Percentiles rank a stretch among this genome's conserved stretches.
These are phyloP conservation scores for Vimba vimba DNA, from an alignment of 2,113 vertebrate genomes.

Conservation along the genomic window DNA sequence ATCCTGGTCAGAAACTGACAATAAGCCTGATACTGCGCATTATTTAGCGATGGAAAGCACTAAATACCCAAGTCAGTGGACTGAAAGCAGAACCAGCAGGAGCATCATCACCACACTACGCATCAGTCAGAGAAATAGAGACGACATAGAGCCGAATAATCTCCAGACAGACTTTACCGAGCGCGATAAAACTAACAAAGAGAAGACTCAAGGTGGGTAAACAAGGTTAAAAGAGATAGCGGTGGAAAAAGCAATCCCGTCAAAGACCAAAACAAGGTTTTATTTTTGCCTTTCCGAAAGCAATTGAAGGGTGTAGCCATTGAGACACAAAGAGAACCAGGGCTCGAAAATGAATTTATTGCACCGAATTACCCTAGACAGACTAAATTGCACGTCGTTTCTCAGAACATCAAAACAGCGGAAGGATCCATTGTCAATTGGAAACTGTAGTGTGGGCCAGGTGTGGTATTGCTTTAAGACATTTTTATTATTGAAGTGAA, in stretches of 20 bases:
- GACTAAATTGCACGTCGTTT: conserved; percentile 53
- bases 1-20: conserved; percentile 44
- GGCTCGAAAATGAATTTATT: conserved; percentile 66
- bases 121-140: conserved; percentile 39
- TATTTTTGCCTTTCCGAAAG: conserved; percentile 60
- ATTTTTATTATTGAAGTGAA: not conserved
- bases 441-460: conserved; percentile 26
- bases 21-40: conserved; percentile 34
- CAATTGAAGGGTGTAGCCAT: conserved; percentile 48
- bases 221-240: not conserved
- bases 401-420: conserved; percentile 59
- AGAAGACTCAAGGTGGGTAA: conserved; percentile 63
- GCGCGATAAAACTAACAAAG: conserved; percentile 41
- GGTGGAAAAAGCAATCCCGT: conserved; percentile 23
- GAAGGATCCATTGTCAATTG: conserved; percentile 52
- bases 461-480: conserved; percentile 42
- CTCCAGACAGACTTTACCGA: conserved; percentile 40
- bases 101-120: conserved; percentile 30
- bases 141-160: conserved; percentile 42
- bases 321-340: conserved; percentile 59
- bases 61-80: conserved; percentile 47
- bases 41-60: conserved; percentile 38
- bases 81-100: conserved; percentile 36
- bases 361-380: conserved; percentile 46
- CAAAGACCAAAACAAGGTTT: conserved; percentile 52